phyloP scores from a whole-genome alignment of 2,797 vertebrate genomes.

The Enteromius viviparus region DNA sequence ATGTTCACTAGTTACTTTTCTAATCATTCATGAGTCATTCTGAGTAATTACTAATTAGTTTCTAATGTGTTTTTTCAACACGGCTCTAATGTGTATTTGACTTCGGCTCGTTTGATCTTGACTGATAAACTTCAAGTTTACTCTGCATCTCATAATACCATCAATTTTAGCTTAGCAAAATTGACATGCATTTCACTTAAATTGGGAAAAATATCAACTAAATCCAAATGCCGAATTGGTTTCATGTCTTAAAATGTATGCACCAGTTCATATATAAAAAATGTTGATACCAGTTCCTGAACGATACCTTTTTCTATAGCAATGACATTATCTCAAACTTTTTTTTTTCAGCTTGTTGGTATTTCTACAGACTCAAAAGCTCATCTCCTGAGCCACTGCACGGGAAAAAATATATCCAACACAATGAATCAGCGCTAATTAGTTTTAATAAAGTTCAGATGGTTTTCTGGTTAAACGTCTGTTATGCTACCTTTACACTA shows the following conservation, averaged over 20 bases:
- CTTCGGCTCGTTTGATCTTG: constrained; percentile 39
- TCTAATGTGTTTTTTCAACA: constrained; percentile 61
- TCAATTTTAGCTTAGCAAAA: neutral
- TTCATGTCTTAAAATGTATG: neutral
- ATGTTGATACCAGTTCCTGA: neutral
- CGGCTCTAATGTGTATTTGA: constrained; percentile 45
- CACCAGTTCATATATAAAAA: neutral
- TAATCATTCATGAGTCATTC: constrained; percentile 66
- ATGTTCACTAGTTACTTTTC: constrained; percentile 65
- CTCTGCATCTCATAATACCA: neutral
- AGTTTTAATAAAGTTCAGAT: too few relatives aligned
- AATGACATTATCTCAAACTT: too few relatives aligned
- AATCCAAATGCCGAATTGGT: neutral
- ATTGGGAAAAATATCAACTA: neutral
- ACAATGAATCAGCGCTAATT: too few relatives aligned
- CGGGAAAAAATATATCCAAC: too few relatives aligned
- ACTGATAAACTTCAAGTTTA: neutral
- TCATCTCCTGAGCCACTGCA: too few relatives aligned
- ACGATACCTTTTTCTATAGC: too few relatives aligned
- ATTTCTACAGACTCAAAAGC: too few relatives aligned
- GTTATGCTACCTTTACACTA: too few relatives aligned
- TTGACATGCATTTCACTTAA: neutral
- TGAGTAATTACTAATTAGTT: constrained; percentile 66
- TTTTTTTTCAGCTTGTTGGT: too few relatives aligned
- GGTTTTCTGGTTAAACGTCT: too few relatives aligned